Percentiles rank a stretch among this genome's conserved stretches.
phyloP scores from a whole-genome alignment of 2,797 vertebrate genomes.

The Neosalanx taihuensis region DNA sequence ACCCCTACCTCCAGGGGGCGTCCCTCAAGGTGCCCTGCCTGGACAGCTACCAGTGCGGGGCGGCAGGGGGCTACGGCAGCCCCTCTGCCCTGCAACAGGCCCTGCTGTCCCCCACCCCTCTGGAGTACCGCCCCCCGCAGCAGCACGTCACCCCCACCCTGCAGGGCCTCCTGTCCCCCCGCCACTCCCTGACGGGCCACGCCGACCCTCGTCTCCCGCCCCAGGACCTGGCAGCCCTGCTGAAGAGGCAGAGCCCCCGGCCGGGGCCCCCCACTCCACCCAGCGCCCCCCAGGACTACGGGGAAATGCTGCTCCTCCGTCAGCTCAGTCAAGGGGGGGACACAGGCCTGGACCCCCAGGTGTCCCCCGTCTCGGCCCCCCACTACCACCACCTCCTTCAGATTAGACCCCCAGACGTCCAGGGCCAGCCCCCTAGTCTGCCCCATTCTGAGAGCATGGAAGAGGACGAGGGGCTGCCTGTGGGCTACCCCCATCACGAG shows the following conservation, averaged over 20 bases:
- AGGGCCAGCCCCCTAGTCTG: constrained; percentile 64
- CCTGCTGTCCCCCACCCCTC: constrained; percentile 90
- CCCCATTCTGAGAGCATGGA: constrained; percentile 97
- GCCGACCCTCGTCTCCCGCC: constrained; percentile 86
- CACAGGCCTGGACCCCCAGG: constrained; percentile 69
- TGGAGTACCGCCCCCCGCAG: constrained; percentile 86
- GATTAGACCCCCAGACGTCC: constrained; percentile 83
- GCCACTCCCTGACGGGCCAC: constrained; percentile 93
- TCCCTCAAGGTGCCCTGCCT: constrained; percentile 88
- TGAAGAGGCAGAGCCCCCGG: constrained; percentile 84
- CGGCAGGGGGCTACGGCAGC: constrained; percentile 74
- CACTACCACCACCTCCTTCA: constrained; percentile 87
- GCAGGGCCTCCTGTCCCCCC: constrained; percentile 94
- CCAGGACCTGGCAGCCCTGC: constrained; percentile 86
- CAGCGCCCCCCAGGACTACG: constrained; percentile 79
- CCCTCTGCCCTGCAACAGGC: constrained; percentile 94
- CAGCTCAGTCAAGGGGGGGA: constrained; percentile 87
- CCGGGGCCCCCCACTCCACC: constrained; percentile 63
- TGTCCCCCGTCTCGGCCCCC: constrained; percentile 62
- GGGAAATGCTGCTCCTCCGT: constrained; percentile 86
- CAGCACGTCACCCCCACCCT: constrained; percentile 91
- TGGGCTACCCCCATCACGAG: constrained; percentile 75
- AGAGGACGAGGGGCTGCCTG: constrained; percentile 79
- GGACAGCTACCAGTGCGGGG: constrained; percentile 81
- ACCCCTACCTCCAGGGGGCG: constrained; percentile 79